phyloP scores from a whole-genome alignment of 2,797 vertebrate species.

The Sebastiscus tertius region DNA sequence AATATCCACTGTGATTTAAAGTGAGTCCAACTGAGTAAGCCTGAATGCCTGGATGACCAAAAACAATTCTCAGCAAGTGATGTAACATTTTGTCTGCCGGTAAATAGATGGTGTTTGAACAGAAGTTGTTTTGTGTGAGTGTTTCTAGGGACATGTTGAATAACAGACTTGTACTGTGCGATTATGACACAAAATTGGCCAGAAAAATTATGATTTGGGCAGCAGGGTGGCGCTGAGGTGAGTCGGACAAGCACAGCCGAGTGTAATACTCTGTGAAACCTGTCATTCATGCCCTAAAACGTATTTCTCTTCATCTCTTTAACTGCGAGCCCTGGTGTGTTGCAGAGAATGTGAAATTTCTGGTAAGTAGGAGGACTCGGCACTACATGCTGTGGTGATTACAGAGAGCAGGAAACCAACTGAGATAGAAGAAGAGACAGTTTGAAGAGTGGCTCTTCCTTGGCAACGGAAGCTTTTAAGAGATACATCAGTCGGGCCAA shows the following conservation, averaged over 20 bases:
- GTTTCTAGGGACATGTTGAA: conserved; percentile 46
- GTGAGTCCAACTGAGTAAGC: background rate
- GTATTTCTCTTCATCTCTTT: conserved; percentile 14
- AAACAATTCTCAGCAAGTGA: conserved; percentile 9
- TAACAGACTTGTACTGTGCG: conserved; percentile 22
- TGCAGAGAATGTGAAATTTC: conserved; percentile 3
- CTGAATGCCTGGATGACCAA: background rate
- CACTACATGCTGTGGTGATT: conserved; percentile 27
- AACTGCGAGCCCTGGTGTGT: background rate
- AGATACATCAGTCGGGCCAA: conserved; percentile 54
- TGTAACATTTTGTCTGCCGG: background rate
- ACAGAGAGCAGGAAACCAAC: conserved; percentile 50
- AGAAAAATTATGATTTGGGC: background rate
- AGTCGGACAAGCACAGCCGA: background rate
- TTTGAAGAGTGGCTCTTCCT: conserved; percentile 54
- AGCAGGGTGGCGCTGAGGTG: conserved; percentile 1
- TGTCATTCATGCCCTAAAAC: background rate
- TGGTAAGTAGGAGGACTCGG: conserved; percentile 15
- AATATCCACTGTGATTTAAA: background rate
- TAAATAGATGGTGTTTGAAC: conserved; percentile 32
- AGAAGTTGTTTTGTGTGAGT: conserved; percentile 20
- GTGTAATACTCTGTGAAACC: background rate
- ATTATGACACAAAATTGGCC: background rate
- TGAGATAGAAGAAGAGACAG: conserved; percentile 36
- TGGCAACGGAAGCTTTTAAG: conserved; percentile 72